Evolutionary conservation across 2,797 vertebrate genomes (phyloP).

Genomic region (Neosilurus hyrtlii): DNA sequence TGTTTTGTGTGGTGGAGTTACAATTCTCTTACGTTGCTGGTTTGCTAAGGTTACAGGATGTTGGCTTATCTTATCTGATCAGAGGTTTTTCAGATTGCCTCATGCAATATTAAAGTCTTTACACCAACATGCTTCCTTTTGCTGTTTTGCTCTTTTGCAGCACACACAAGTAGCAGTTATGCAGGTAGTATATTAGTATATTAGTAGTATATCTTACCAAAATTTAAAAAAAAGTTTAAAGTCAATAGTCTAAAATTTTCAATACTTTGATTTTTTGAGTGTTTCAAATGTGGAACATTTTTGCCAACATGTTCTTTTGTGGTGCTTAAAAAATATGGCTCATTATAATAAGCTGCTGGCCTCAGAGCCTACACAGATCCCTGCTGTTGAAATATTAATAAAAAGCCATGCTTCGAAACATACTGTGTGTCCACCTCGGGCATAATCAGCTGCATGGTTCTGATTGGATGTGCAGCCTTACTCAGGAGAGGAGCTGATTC

Average conservation of each 20-base stretch:
- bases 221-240: too few species aligned
- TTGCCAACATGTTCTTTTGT: neutral
- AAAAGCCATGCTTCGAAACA: slow-evolving; percentile 23
- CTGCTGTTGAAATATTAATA: slow-evolving; percentile 40
- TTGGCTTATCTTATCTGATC: slow-evolving; percentile 31
- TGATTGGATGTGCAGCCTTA: slow-evolving; percentile 35
- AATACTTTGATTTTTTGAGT: neutral
- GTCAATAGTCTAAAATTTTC: neutral
- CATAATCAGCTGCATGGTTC: slow-evolving; percentile 40
- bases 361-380: slow-evolving; percentile 30
- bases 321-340: neutral
- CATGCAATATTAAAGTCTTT: neutral
- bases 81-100: slow-evolving; percentile 16
- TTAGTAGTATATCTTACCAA: rapidly evolving
- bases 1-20: neutral
- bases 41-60: slow-evolving; percentile 25
- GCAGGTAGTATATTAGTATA: neutral
- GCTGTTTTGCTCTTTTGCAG: slow-evolving; percentile 1
- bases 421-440: slow-evolving; percentile 8
- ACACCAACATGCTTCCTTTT: slow-evolving; percentile 16
- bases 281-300: neutral
- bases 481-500: slow-evolving; percentile 15
- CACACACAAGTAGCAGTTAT: neutral
- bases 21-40: neutral
- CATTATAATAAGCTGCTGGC: slow-evolving; percentile 5